Percentiles rank a stretch among this genome's conserved stretches.
Conservation (phyloP, 2,888 invertebrate species). For the Amphipoea oculea region DNA sequence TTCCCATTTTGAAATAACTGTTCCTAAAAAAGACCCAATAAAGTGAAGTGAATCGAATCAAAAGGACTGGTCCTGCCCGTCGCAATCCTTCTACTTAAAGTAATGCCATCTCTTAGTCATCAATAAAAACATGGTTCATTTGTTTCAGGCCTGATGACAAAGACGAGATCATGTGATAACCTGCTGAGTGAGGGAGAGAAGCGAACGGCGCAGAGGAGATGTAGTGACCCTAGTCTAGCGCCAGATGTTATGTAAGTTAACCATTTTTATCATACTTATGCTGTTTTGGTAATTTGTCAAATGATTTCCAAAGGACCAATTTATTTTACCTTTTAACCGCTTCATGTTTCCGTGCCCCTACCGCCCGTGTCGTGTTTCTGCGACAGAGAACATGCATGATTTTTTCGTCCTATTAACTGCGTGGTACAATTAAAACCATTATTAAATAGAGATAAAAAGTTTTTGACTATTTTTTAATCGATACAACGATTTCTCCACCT, state of each 20-base stretch:
- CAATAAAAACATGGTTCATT: not conserved
- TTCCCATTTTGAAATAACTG: not conserved
- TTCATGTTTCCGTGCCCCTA: too few species aligned
- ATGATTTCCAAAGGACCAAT: not conserved
- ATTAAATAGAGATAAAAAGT: too few species aligned
- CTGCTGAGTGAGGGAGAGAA: conserved; percentile 92
- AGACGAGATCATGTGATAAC: conserved; percentile 97
- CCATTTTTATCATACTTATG: not conserved
- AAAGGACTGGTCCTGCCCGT: not conserved
- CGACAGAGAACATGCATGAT: too few species aligned
- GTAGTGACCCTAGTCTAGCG: conserved; percentile 96
- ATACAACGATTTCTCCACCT: too few species aligned
- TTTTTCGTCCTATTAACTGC: too few species aligned
- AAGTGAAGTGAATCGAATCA: not conserved
- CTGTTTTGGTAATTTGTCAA: not conserved
- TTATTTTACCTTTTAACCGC: not conserved
- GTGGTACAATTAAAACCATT: too few species aligned
- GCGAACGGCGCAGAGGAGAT: conserved; percentile 91
- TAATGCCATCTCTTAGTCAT: not conserved
- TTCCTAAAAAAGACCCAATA: too few species aligned
- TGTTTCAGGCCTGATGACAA: conserved; percentile 92
- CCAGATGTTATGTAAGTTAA: conserved; percentile 92
- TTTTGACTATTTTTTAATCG: too few species aligned
- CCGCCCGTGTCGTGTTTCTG: too few species aligned
- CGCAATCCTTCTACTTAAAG: not conserved